Base-by-base conservation (phyloP, 2,888 invertebrate species). In the Scaptomyza reducta region DNA sequence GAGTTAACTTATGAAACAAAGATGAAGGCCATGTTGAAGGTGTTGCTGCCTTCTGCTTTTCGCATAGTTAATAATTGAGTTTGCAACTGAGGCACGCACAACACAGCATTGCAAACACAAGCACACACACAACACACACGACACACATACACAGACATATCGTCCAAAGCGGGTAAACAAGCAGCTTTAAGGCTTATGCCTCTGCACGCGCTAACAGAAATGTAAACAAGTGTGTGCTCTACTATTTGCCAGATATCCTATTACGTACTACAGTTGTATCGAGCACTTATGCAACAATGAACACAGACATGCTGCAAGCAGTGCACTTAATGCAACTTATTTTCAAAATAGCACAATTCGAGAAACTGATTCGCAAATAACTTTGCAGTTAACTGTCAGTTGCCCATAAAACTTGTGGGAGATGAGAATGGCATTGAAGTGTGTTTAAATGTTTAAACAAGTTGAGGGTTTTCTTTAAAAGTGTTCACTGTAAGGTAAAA, bases 61-160 rank as follows among this genome's bases (percentile, higher is more conserved):
- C 57, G 64, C 62, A 69, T 86, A 74, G 79, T 88, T 86, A 85
- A 85, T 85, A 85, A 85, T 85, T 88, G 76, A 86, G 84, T 85
- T 85, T 83, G 74, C 70, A 88, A 74, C 74, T 64, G 51, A 86
- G 77, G 77, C 87, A 88, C 88, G 88, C 83, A 83, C 73, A 64
- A 50, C 46, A 42, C 53, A 64, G 46, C 46, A 47, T 49, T 62
- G 49, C 47, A 51, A 45, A 49, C 40, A 44, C 35, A n/a, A n/a
- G n/a, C n/a, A 59, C 58, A 60, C 44, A 46, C 2, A 40, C 2
- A 10, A 14, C 45, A 22, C 40, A 42, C 63, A 22, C 49, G n/a
- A 25, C 13, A 54, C 54, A 69, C 57, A 33, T 46, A 62, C 54
- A 41, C 49, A 44, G 45, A 29, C 38, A 42, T 40, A n/a, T 54